Evolutionary conservation across 2,797 vertebrate species (phyloP).

Genomic region (Helarctos malayanus): DNA sequence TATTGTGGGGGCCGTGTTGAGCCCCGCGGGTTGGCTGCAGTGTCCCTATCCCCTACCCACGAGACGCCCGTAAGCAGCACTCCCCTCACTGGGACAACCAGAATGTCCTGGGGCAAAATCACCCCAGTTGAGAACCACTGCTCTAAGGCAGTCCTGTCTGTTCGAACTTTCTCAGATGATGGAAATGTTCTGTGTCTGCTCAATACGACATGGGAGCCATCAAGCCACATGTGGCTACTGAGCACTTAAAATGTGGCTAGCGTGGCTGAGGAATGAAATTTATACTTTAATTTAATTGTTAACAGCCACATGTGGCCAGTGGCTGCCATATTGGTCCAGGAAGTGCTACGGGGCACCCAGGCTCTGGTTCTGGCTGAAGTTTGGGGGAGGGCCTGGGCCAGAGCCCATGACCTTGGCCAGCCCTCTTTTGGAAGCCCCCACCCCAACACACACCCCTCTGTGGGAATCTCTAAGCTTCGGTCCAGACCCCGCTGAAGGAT

Average conservation of each 20-base stretch:
- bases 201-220: fast-evolving
- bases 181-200: fast-evolving
- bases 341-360: neutral
- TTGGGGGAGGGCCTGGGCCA: neutral
- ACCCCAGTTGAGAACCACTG: neutral
- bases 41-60: too few relatives aligned
- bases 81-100: neutral
- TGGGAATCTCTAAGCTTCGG: neutral
- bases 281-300: neutral
- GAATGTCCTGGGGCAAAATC: neutral
- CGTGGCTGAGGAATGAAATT: neutral
- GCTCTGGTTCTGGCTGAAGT: neutral
- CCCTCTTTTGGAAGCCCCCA: neutral
- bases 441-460: neutral
- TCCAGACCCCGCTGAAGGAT: neutral
- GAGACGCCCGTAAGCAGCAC: neutral
- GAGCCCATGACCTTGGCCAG: neutral
- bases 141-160: too few relatives aligned
- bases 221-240: fast-evolving
- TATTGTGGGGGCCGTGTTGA: neutral
- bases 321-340: fast-evolving
- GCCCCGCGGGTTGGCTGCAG: fast-evolving
- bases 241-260: neutral
- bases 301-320: neutral
- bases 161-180: neutral